Evolutionary conservation across 2,113 vertebrate genomes (phyloP), one percentile per base, ranked within the genome.

Genomic region (Thoracochromis brauschi): DNA sequence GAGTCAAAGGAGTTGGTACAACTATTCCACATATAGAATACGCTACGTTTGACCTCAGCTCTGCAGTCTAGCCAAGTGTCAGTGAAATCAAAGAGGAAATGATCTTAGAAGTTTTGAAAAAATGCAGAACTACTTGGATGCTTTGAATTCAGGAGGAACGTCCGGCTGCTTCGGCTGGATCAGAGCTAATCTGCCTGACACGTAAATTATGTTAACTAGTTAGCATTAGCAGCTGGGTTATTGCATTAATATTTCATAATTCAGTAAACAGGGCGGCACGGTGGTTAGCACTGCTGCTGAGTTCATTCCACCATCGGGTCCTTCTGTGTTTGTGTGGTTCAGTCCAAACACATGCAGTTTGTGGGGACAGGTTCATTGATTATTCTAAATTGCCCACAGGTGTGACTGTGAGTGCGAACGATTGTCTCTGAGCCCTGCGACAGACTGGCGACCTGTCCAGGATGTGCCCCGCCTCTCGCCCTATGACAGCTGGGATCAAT

Each of bases 201-300:
- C 9, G 6, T 35, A 35, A 63, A 2, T 0, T 0, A 12, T 12
- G 31, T n/a, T 63, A 19, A 35, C 31, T 35, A 38, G 33, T 35
- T 65, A 1, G 60, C 10, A 35, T 35, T 3, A 35, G 60, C 33
- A 65, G 33, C 60, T 65, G 60, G 3, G 57, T 4, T 60, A 31
- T 17, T 31, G 0, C 57, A 60, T 35, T 65, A 65, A 65, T n/a
- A n/a, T 8, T 12, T 65, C 9, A n/a, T 65, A 0, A 65, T 65
- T 38, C 19, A 21, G 19, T 65, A 38, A 65, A 65, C 3, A 0
- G 55, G 26, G 13, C 1, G 1, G 13, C 13, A 58, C 13, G 0
- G 26, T 58, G 55, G 14, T 31, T 0, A 31, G 55, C 5, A 1
- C 0, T 58, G 26, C 0, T 17, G 24, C 55, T 0, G 55, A 29